Conservation (phyloP, 2,113 vertebrate genomes). For the Catharus fuscescens region DNA sequence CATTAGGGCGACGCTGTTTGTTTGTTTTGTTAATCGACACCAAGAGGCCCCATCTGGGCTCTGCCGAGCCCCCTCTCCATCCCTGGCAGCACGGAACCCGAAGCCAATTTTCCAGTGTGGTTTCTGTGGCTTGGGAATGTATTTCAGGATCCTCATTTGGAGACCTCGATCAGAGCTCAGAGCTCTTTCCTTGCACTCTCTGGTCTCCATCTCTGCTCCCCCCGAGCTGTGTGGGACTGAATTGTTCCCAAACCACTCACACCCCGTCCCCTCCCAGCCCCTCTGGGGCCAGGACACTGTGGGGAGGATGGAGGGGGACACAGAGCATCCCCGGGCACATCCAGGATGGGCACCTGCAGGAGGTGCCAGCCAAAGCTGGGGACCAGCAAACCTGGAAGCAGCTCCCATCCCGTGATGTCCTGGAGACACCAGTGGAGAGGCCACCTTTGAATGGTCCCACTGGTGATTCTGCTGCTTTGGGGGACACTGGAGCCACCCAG, state of each 20-base stretch:
- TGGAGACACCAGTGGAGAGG: fast-evolving
- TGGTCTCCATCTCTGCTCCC: neutral
- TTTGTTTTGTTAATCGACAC: slow-evolving; percentile 62
- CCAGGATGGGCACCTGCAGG: neutral
- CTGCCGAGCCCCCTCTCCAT: neutral
- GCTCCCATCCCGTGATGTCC: neutral
- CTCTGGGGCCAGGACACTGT: fast-evolving
- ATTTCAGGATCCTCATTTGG: neutral
- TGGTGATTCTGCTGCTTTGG: neutral
- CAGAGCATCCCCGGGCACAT: neutral
- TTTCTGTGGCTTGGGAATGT: slow-evolving; percentile 48
- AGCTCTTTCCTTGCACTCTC: neutral
- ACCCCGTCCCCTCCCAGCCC: fast-evolving
- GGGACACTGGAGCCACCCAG: neutral
- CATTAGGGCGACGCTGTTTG: slow-evolving; percentile 49
- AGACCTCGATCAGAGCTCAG: neutral
- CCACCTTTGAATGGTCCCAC: neutral
- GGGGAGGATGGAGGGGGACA: neutral
- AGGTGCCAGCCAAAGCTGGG: neutral
- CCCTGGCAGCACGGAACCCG: neutral
- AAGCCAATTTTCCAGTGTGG: slow-evolving; percentile 31
- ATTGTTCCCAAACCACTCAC: neutral
- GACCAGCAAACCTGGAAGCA: neutral
- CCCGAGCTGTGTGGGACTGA: fast-evolving
- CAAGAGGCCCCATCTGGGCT: slow-evolving; percentile 31